phyloP scores from a whole-genome alignment of 2,797 vertebrate genomes.

The Coendou prehensilis region DNA sequence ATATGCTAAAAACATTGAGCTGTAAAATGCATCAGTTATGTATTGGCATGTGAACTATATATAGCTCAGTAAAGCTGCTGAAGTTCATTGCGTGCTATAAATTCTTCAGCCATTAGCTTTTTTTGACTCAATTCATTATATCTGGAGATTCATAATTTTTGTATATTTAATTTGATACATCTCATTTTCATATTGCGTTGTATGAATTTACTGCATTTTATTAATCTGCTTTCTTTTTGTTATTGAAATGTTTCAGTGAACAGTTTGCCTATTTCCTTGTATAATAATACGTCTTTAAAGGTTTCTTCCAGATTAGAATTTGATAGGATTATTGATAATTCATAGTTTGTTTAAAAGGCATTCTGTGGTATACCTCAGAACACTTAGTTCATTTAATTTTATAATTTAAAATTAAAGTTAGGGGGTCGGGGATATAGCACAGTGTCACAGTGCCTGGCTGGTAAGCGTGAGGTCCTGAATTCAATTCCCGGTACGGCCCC shows the following conservation, averaged over 20 bases:
- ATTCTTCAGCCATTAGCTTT: not conserved
- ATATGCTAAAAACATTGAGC: not conserved
- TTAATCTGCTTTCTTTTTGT: slow-evolving; percentile 42
- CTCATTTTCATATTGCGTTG: not conserved
- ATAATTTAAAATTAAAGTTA: slow-evolving; percentile 32
- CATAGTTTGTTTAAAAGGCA: slow-evolving; percentile 49
- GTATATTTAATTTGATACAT: not conserved
- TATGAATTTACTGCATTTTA: not conserved
- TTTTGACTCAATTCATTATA: not conserved
- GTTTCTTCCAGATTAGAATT: slow-evolving; percentile 5
- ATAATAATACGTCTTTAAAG: slow-evolving; percentile 9
- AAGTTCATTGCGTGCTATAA: slow-evolving; percentile 11
- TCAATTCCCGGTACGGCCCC: too few species aligned
- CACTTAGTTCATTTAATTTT: slow-evolving; percentile 48
- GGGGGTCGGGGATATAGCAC: too few species aligned
- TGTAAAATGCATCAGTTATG: slow-evolving; percentile 1
- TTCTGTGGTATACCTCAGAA: slow-evolving; percentile 38
- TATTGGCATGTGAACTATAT: slow-evolving; percentile 20
- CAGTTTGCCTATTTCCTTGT: slow-evolving; percentile 3
- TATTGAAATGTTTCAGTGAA: slow-evolving; percentile 16
- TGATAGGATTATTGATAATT: slow-evolving; percentile 32
- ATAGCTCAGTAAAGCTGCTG: slow-evolving; percentile 28
- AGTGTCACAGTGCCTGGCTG: too few species aligned
- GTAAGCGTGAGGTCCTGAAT: too few species aligned
- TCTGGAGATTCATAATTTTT: slow-evolving; percentile 3